phyloP scores from a whole-genome alignment of 2,113 vertebrate species.

The Scomber scombrus region DNA sequence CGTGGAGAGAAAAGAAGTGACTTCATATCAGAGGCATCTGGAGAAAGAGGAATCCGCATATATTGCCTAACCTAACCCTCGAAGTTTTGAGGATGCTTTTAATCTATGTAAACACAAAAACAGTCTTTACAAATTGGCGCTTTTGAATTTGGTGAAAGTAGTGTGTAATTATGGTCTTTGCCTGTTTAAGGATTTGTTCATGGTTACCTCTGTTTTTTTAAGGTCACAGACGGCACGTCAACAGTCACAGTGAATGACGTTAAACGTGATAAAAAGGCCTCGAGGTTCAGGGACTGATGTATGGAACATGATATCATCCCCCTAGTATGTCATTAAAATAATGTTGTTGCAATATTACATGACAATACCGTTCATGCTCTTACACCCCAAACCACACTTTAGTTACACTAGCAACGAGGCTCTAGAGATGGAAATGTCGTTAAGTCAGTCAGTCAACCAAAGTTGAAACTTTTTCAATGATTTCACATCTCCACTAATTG shows the following conservation, averaged over 20 bases:
- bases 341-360: constrained; percentile 15
- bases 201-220: background rate
- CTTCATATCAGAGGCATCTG: constrained; percentile 56
- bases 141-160: constrained; percentile 21
- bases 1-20: constrained; percentile 39
- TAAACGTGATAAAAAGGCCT: background rate
- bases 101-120: constrained; percentile 19
- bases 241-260: background rate
- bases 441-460: too few relatives aligned
- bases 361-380: constrained; percentile 9
- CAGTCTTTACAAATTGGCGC: constrained; percentile 9
- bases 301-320: constrained; percentile 11
- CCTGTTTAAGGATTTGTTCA: background rate
- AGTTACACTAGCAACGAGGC: background rate
- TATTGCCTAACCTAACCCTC: constrained; percentile 7
- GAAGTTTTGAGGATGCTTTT: constrained; percentile 27
- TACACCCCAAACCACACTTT: background rate
- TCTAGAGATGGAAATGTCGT: background rate
- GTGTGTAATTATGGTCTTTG: background rate
- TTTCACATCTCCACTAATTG: background rate
- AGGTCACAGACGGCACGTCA: background rate
- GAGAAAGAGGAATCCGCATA: constrained; percentile 23
- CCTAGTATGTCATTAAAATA: constrained; percentile 12
- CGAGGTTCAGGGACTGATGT: constrained; percentile 6
- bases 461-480: too few relatives aligned